A percentile compares a stretch with the other conserved stretches of the same genome.
Conservation (phyloP, 2,888 invertebrate genomes). For the Drosophila niveifrons region DNA sequence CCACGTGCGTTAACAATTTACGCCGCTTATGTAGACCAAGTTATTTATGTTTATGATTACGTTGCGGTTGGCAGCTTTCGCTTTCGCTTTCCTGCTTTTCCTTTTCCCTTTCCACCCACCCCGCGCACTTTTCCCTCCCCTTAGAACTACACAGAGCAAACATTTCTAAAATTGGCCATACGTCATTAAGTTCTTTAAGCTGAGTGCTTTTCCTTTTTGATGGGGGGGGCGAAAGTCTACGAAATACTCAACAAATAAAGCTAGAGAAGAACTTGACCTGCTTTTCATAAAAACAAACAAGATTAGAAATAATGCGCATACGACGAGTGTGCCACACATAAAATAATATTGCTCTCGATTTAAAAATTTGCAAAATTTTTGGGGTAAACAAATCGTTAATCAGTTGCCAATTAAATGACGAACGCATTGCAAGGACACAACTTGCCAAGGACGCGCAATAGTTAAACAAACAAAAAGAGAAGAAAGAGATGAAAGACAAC, state of each 20-base stretch:
- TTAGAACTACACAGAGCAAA: slow-evolving; percentile 11
- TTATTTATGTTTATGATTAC: slow-evolving; percentile 79
- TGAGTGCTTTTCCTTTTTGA: slow-evolving; percentile 18
- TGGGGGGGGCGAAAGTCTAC: neutral
- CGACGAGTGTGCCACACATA: no score
- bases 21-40: slow-evolving; percentile 68
- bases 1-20: slow-evolving; percentile 71
- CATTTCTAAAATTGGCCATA: slow-evolving; percentile 13
- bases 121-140: neutral
- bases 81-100: slow-evolving; percentile 24
- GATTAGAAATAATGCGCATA: no score
- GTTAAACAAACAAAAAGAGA: slow-evolving; percentile 21
- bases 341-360: neutral
- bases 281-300: neutral
- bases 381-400: slow-evolving; percentile 63
- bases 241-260: slow-evolving; percentile 3
- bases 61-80: slow-evolving; percentile 65
- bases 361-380: slow-evolving; percentile 2
- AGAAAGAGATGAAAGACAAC: slow-evolving; percentile 4
- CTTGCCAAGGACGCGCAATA: slow-evolving; percentile 61
- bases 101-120: neutral
- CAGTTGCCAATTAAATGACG: slow-evolving; percentile 42
- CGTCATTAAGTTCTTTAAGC: slow-evolving; percentile 30
- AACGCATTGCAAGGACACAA: slow-evolving; percentile 59
- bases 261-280: slow-evolving; percentile 16